These are phyloP conservation scores for Cavia porcellus DNA, from an alignment of 2,113 vertebrate species.

Conservation along the genomic window DNA sequence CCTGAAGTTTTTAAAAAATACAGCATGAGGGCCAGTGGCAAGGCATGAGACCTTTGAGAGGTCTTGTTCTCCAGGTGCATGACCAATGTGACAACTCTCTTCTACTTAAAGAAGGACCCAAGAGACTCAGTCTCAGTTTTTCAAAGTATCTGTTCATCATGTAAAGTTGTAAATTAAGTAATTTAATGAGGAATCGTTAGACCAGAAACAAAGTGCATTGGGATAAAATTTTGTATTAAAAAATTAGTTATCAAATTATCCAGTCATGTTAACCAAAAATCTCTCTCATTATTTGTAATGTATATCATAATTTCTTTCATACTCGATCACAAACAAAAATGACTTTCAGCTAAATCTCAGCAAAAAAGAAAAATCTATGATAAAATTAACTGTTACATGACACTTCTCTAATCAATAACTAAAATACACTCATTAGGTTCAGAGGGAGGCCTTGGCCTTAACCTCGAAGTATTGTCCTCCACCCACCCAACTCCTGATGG, in stretches of 20 bases:
- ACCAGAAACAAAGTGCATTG: neutral
- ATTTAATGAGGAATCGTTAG: neutral
- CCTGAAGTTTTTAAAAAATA: neutral
- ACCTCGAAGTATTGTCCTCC: neutral
- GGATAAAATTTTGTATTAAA: conserved; percentile 31
- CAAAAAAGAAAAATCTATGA: conserved; percentile 44
- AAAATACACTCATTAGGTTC: neutral
- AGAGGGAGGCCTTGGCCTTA: neutral
- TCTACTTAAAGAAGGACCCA: neutral
- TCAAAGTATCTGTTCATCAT: neutral
- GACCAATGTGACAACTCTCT: neutral
- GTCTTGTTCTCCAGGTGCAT: neutral
- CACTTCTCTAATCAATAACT: neutral
- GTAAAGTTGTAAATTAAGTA: neutral
- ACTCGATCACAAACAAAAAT: neutral
- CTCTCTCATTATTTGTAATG: neutral
- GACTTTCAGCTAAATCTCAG: conserved; percentile 24
- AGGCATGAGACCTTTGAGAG: neutral
- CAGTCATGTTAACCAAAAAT: neutral
- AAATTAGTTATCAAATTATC: conserved; percentile 27
- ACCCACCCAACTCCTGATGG: neutral
- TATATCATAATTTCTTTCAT: neutral
- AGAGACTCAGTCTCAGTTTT: neutral
- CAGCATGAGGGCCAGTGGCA: neutral
- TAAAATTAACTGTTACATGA: conserved; percentile 20